Evolutionary conservation across 1,140 invertebrate species (phyloP).

Genomic region (Papilio helenus): DNA sequence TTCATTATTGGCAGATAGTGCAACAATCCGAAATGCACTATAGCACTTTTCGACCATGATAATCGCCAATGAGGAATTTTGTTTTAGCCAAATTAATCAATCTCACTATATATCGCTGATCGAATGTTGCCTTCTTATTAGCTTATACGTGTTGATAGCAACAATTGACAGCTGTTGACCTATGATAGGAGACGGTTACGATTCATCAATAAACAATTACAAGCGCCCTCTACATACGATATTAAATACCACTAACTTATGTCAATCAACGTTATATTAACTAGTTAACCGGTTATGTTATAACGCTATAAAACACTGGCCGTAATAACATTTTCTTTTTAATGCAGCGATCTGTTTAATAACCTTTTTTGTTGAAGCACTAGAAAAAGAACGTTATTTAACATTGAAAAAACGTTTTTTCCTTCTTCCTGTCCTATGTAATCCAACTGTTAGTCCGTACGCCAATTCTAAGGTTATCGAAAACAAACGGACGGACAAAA

Average conservation of each 20-base stretch:
- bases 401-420: neutral
- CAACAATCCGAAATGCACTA: too few species aligned
- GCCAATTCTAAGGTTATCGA: too few species aligned
- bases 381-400: neutral
- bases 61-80: too few species aligned
- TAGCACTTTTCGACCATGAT: too few species aligned
- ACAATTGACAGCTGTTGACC: conserved; percentile 26
- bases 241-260: conserved; percentile 7
- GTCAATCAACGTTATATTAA: neutral
- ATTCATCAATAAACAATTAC: conserved; percentile 26
- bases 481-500: too few species aligned
- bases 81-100: too few species aligned
- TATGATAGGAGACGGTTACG: conserved; percentile 20
- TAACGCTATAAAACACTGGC: conserved; percentile 11
- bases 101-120: too few species aligned
- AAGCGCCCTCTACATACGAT: neutral
- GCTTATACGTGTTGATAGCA: neutral
- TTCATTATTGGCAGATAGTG: too few species aligned
- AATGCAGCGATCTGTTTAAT: neutral
- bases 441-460: too few species aligned
- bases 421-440: neutral
- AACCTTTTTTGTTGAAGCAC: neutral
- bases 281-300: neutral
- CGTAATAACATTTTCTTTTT: neutral
- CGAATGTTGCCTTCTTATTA: too few species aligned